These are phyloP conservation scores for Heterodera schachtii DNA, from an alignment of 1,140 invertebrate species.

Conservation along the genomic window DNA sequence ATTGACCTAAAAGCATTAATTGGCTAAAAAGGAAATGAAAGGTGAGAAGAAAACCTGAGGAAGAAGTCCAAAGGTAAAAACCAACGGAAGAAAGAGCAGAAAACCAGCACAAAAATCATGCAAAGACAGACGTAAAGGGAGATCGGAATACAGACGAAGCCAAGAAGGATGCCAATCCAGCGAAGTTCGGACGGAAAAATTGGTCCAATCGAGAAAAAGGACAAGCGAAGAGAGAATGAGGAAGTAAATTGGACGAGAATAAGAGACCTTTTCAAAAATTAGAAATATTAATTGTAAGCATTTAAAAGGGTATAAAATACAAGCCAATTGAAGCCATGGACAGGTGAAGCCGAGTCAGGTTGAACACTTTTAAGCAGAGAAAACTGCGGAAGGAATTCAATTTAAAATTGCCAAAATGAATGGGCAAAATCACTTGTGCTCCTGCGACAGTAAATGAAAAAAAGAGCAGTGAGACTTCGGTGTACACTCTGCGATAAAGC, in stretches of 20 bases:
- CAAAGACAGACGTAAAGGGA: slow-evolving; percentile 41
- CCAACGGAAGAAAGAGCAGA: slow-evolving; percentile 67
- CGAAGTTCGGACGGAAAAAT: slow-evolving; percentile 3
- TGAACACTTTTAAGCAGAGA: slow-evolving; percentile 97
- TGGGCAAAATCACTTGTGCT: slow-evolving; percentile 42
- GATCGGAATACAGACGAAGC: slow-evolving; percentile 21
- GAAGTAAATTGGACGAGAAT: slow-evolving; percentile 90
- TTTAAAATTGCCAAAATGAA: slow-evolving; percentile 26
- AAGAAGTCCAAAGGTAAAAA: slow-evolving; percentile 69
- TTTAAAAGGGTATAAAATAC: slow-evolving; percentile 68
- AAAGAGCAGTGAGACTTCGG: slow-evolving; percentile 86
- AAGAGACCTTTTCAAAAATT: slow-evolving; percentile 69
- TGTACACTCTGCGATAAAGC: slow-evolving; percentile 82
- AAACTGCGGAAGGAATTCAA: slow-evolving; percentile 77
- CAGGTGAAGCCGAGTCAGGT: slow-evolving; percentile 94
- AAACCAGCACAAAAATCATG: slow-evolving; percentile 66
- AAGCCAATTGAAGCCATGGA: slow-evolving; percentile 89
- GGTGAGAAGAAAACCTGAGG: slow-evolving; percentile 64
- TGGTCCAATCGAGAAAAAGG: slow-evolving; percentile 72
- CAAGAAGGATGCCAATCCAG: slow-evolving; percentile 53
- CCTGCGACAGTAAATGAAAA: slow-evolving; percentile 95
- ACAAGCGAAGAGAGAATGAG: slow-evolving; percentile 80
- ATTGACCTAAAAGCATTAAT: slow-evolving; percentile 81
- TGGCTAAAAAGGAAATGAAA: slow-evolving; percentile 69
- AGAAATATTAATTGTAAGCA: neutral